Conservation (phyloP, 1,140 invertebrate species). For the Macrocentrus cingulum region DNA sequence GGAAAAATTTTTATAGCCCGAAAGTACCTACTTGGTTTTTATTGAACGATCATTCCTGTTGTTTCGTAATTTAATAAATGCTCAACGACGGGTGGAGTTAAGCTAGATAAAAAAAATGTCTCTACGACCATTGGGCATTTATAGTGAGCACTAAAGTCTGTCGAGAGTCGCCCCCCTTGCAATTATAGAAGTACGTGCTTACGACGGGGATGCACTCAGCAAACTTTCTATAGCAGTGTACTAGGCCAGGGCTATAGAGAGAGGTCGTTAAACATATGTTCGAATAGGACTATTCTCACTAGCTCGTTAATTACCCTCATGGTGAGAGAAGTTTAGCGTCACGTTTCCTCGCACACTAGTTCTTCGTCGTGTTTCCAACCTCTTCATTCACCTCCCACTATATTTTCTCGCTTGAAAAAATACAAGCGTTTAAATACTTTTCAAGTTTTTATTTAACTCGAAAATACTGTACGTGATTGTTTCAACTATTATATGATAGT, state of each 20-base stretch:
- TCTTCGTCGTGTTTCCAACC: slow-evolving; percentile 19
- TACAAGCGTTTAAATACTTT: too few relatives aligned
- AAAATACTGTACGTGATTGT: too few relatives aligned
- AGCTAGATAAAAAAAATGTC: neutral
- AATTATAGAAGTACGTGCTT: slow-evolving; percentile 51
- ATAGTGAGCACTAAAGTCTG: slow-evolving; percentile 40
- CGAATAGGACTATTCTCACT: slow-evolving; percentile 34
- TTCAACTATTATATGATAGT: too few relatives aligned
- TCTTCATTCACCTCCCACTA: slow-evolving; percentile 13
- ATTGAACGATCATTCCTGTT: too few relatives aligned
- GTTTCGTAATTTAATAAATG: too few relatives aligned
- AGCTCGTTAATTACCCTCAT: slow-evolving; percentile 49
- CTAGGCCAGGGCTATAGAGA: slow-evolving; percentile 23
- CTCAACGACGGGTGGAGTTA: neutral
- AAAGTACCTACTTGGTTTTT: too few relatives aligned
- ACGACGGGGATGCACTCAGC: slow-evolving; percentile 22
- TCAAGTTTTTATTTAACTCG: too few relatives aligned
- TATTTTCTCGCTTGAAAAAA: neutral
- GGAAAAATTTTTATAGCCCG: too few relatives aligned
- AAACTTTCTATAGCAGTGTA: slow-evolving; percentile 7
- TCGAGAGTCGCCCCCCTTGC: slow-evolving; percentile 39
- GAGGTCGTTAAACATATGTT: slow-evolving; percentile 49
- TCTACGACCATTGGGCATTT: slow-evolving; percentile 32
- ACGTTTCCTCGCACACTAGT: slow-evolving; percentile 36
- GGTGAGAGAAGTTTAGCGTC: slow-evolving; percentile 26